Evolutionary conservation across 2,113 vertebrate species (phyloP).

Genomic region (Labeo rohita): DNA sequence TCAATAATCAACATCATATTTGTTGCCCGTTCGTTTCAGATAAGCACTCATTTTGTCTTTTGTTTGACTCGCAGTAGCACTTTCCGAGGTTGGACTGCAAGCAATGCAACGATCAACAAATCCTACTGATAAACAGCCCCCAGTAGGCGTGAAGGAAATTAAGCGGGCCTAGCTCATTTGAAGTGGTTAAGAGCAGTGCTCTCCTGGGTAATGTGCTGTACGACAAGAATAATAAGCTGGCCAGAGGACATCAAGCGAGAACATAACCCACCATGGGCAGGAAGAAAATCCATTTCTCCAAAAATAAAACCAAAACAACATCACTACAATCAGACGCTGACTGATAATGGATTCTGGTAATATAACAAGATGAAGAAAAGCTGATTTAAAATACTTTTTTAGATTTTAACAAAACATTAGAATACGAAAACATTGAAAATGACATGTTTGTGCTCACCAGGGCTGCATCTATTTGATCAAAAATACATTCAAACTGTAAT

Average conservation of each 20-base stretch:
- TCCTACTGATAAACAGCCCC: conserved; percentile 35
- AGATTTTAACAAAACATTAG: background rate
- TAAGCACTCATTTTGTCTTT: conserved; percentile 1
- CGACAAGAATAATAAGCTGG: conserved; percentile 31
- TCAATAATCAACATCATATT: conserved; percentile 7
- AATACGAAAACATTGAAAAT: background rate
- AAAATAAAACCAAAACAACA: conserved; percentile 21
- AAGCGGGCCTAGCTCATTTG: conserved; percentile 35
- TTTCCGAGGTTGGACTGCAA: conserved; percentile 13
- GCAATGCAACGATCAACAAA: conserved; percentile 31
- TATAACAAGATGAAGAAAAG: background rate
- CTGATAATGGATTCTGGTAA: background rate
- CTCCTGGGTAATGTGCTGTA: conserved; percentile 45
- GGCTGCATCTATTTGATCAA: background rate
- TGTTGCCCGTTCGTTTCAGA: background rate
- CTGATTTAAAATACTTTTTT: background rate
- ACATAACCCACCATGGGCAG: background rate
- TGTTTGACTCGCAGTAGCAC: conserved; percentile 30
- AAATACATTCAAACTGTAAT: background rate
- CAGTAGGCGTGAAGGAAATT: conserved; percentile 27
- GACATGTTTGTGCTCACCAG: background rate
- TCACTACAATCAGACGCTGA: background rate
- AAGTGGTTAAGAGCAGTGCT: conserved; percentile 29
- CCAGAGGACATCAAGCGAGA: conserved; percentile 18
- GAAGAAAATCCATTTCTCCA: background rate